phyloP scores from a whole-genome alignment of 2,888 invertebrate genomes.

The Cantharis nigra region DNA sequence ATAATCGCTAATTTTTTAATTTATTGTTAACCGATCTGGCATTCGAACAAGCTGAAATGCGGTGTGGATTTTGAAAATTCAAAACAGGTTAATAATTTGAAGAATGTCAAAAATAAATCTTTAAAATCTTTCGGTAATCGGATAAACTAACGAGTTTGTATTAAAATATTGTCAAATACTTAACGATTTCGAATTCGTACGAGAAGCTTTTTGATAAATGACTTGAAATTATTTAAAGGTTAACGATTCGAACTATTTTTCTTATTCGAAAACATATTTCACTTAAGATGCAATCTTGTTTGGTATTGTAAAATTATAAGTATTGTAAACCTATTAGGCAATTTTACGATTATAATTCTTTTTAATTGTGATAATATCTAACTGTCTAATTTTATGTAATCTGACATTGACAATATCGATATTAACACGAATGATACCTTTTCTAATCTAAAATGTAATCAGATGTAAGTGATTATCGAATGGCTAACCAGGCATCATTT shows the following conservation, averaged over 20 bases:
- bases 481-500: constrained; percentile 43
- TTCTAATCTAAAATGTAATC: constrained; percentile 34
- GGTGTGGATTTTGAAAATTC: neutral
- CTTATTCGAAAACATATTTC: neutral
- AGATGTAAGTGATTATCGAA: constrained; percentile 41
- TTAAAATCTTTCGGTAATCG: constrained; percentile 39
- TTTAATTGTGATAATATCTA: constrained; percentile 3
- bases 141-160: constrained; percentile 51
- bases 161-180: constrained; percentile 47
- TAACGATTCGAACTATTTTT: neutral
- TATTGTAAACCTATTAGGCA: neutral
- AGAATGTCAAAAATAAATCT: constrained; percentile 20
- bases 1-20: neutral
- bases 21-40: neutral
- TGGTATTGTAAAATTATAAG: neutral
- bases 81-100: constrained; percentile 1
- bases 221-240: neutral
- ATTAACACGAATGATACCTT: constrained; percentile 36
- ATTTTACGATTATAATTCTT: neutral
- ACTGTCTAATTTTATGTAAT: constrained; percentile 2
- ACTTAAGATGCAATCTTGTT: neutral
- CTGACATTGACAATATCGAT: constrained; percentile 33
- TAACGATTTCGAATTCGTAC: constrained; percentile 36
- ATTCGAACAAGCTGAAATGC: neutral
- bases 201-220: neutral